Evolutionary conservation across 2,113 vertebrate genomes (phyloP), one percentile per base, ranked within the genome.

Genomic region (Struthio camelus): DNA sequence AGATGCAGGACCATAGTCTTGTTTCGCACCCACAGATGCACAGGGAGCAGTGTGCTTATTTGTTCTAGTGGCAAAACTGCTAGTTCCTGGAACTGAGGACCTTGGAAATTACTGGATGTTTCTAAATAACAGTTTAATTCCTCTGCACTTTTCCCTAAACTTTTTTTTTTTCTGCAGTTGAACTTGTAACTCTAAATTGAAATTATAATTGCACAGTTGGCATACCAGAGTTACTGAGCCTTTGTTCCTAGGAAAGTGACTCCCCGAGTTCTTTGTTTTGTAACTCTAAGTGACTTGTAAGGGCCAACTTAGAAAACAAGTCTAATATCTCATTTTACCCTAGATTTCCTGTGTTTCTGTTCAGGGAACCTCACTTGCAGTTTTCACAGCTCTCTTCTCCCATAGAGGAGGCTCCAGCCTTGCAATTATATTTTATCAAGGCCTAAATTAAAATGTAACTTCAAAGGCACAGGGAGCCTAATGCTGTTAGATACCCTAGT

Each of bases 1-100:
- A 51, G 5, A 17, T 75, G 4, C 50, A 51, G 42, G 14, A 80
- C 18, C 1, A 4, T 42, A 40, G 15, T 0, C 1, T 22, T 87
- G 6, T 36, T 83, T 14, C 18, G 27, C 34, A 73, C 36, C 23
- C 16, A 32, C 46, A 5, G 4, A 5, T 28, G 10, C 61, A 38
- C 18, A 36, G 14, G 20, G 3, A 3, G 2, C 8, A 42, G 32
- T 5, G 22, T 67, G 72, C 7, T 69, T 44, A 38, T 58, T 7
- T 13, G 6, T 89, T 18, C 23, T 14, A 54, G 4, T 22, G 6
- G 18, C 70, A 61, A 79, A 89, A 66, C 11, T 56, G 6, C 6
- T 78, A 20, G 15, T 71, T 22, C 7, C 18, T 56, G 40, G 32
- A 75, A 34, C 8, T n/a, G 12, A 40, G 65, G 38, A 70, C 7